A percentile compares a stretch with the other conserved stretches of the same genome.
Conservation (phyloP, 2,797 vertebrate species). For the Choloepus didactylus region DNA sequence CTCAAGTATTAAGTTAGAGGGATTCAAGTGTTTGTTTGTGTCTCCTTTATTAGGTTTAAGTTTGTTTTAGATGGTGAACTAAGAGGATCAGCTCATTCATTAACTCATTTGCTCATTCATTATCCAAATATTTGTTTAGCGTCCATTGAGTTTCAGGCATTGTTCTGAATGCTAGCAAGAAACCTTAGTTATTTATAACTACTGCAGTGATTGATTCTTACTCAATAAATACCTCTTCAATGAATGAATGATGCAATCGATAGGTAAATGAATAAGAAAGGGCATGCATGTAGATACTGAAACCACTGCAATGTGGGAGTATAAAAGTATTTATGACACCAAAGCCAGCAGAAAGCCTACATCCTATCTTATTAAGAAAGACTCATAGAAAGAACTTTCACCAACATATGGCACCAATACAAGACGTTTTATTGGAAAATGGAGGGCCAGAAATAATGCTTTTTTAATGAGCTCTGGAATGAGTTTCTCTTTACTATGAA, state of each 20-base stretch:
- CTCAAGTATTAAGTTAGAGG: not conserved
- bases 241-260: not conserved
- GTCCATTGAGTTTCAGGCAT: not conserved
- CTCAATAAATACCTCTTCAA: not conserved
- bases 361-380: conserved; percentile 20
- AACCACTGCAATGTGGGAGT: not conserved
- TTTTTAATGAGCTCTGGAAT: conserved; percentile 65
- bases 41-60: not conserved
- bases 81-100: not conserved
- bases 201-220: not conserved
- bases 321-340: not conserved
- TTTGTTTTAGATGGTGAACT: not conserved
- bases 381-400: conserved; percentile 43
- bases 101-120: not conserved
- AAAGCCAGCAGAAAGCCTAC: not conserved
- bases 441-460: conserved; percentile 45
- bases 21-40: not conserved
- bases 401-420: not conserved
- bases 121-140: not conserved
- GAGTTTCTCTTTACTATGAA: conserved; percentile 58
- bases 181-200: not conserved
- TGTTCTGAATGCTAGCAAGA: not conserved
- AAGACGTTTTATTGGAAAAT: conserved; percentile 63
- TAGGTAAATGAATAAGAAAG: conserved; percentile 1
- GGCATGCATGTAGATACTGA: not conserved